These are phyloP conservation scores for Panthera tigris DNA, from an alignment of 2,113 vertebrate genomes.

Conservation along the genomic window DNA sequence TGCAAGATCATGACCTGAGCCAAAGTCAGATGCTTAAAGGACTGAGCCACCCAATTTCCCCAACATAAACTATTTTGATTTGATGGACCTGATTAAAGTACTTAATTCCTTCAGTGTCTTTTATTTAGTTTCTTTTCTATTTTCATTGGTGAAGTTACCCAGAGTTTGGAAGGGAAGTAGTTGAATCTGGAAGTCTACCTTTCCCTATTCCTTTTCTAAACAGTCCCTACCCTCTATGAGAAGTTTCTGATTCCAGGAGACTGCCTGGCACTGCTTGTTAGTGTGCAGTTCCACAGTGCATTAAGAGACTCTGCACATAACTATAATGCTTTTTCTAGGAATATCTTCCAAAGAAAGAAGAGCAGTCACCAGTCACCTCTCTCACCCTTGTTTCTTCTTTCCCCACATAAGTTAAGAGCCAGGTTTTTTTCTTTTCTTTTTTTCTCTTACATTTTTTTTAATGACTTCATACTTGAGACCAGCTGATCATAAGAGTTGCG, in stretches of 20 bases:
- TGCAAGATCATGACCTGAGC: too few species aligned
- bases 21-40: too few species aligned
- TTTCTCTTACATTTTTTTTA: background rate
- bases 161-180: background rate
- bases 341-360: background rate
- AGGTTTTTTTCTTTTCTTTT: background rate
- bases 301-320: background rate
- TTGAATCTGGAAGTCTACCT: background rate
- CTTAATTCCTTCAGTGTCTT: background rate
- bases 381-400: background rate
- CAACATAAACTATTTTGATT: background rate
- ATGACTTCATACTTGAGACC: background rate
- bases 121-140: background rate
- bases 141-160: background rate
- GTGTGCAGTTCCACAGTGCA: background rate
- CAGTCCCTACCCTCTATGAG: accelerated
- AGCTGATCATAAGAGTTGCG: background rate
- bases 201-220: background rate
- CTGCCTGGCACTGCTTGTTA: background rate
- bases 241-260: background rate
- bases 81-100: background rate
- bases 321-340: background rate
- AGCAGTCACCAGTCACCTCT: background rate
- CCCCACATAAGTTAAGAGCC: background rate
- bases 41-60: too few species aligned